Conservation (phyloP, 2,888 invertebrate genomes). For the Calliopum simillimum region DNA sequence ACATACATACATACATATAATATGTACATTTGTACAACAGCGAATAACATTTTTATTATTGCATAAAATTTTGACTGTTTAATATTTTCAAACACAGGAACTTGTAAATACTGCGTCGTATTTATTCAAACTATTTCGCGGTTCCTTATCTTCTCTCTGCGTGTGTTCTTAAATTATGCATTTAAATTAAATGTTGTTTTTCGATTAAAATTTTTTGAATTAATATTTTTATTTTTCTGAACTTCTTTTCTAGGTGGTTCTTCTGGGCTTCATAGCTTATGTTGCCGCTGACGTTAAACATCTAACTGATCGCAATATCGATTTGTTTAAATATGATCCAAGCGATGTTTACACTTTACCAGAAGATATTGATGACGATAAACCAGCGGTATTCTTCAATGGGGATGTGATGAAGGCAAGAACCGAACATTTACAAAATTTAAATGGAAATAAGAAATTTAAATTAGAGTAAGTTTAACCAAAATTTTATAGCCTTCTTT, state of each 20-base stretch:
- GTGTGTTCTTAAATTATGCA: no score
- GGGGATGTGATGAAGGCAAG: constrained; percentile 65
- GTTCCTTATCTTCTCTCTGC: no score
- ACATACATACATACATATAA: no score
- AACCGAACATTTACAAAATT: constrained; percentile 60
- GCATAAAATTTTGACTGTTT: no score
- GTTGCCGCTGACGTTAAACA: constrained; percentile 59
- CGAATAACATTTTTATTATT: no score
- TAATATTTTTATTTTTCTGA: no score
- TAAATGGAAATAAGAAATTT: constrained; percentile 63
- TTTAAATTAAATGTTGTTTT: no score
- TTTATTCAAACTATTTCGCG: no score
- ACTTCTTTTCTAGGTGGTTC: constrained; percentile 40
- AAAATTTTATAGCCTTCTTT: not conserved
- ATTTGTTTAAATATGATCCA: constrained; percentile 64
- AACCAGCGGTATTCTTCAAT: constrained; percentile 60
- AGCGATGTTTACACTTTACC: constrained; percentile 63
- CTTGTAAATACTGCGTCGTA: no score
- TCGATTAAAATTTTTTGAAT: no score
- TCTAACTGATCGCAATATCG: constrained; percentile 58
- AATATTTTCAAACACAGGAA: no score
- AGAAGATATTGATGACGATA: constrained; percentile 64
- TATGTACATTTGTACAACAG: no score
- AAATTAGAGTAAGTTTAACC: constrained; percentile 61
- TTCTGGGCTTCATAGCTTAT: constrained; percentile 53